A percentile compares a stretch with the other conserved stretches of the same genome.
These are phyloP conservation scores for Rhyacichthys aspro DNA, from an alignment of 2,797 vertebrate genomes.

Conservation along the genomic window DNA sequence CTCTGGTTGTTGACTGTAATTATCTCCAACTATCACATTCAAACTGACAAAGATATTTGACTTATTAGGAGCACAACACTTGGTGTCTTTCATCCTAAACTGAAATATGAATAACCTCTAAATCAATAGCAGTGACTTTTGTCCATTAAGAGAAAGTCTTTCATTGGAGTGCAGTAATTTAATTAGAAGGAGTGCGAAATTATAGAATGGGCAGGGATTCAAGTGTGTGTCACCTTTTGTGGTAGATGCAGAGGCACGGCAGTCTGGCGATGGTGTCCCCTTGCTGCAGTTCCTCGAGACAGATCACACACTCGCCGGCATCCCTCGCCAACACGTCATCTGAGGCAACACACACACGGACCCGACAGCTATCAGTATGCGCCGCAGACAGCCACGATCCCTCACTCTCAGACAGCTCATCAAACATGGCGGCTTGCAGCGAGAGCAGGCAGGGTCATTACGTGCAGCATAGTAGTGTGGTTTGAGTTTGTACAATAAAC, in stretches of 20 bases:
- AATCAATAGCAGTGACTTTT: slow-evolving; percentile 22
- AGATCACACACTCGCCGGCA: slow-evolving; percentile 97
- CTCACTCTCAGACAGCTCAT: slow-evolving; percentile 25
- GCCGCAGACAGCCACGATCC: slow-evolving; percentile 21
- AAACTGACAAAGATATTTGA: slow-evolving; percentile 15
- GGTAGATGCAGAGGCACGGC: slow-evolving; percentile 99
- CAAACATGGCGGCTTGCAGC: background rate
- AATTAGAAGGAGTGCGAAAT: slow-evolving; percentile 52
- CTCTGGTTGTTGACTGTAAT: slow-evolving; percentile 13
- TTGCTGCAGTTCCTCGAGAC: slow-evolving; percentile 97
- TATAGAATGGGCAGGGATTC: slow-evolving; percentile 36
- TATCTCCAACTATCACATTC: slow-evolving; percentile 8
- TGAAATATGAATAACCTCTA: slow-evolving; percentile 25
- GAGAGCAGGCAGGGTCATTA: background rate
- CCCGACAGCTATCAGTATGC: slow-evolving; percentile 7
- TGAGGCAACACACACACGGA: slow-evolving; percentile 61
- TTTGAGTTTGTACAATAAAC: background rate
- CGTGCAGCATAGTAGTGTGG: too few relatives aligned
- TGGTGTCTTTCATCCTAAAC: slow-evolving; percentile 20
- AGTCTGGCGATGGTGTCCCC: slow-evolving; percentile 98
- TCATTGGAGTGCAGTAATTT: slow-evolving; percentile 34
- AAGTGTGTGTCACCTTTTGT: slow-evolving; percentile 88
- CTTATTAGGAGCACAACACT: slow-evolving; percentile 25
- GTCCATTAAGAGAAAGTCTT: slow-evolving; percentile 29
- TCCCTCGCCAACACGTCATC: slow-evolving; percentile 97